These are phyloP conservation scores for Axinella damicornis DNA, from an alignment of 37 sponge, comb jelly and placozoan species.

Conservation along the genomic window DNA sequence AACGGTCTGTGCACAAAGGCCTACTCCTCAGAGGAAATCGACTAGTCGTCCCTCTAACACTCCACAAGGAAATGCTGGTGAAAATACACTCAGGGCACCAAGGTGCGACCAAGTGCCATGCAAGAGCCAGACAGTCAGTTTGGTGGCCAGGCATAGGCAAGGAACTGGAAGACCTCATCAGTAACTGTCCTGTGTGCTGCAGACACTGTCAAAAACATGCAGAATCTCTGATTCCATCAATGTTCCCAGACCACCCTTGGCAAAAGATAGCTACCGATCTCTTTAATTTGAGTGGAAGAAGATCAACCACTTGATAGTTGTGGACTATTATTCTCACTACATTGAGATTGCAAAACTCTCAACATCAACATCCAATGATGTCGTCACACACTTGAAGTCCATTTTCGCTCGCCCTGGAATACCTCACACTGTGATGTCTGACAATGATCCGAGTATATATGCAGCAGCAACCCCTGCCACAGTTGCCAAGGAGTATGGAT, in stretches of 20 bases:
- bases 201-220: neutral
- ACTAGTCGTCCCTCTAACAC: too few relatives aligned
- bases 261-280: slow-evolving; percentile 41
- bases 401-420: slow-evolving; percentile 74
- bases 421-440: slow-evolving; percentile 43
- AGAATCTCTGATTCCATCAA: slow-evolving; percentile 33
- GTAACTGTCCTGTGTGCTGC: slow-evolving; percentile 26
- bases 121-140: slow-evolving; percentile 44
- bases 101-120: slow-evolving; percentile 51
- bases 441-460: slow-evolving; percentile 76
- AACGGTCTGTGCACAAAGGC: too few relatives aligned
- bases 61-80: too few relatives aligned
- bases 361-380: neutral
- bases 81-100: slow-evolving; percentile 46
- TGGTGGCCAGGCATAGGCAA: slow-evolving; percentile 52
- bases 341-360: slow-evolving; percentile 40
- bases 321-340: slow-evolving; percentile 53
- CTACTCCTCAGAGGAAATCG: too few relatives aligned
- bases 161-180: slow-evolving; percentile 35
- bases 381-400: slow-evolving; percentile 28
- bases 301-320: too few relatives aligned
- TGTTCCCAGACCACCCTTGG: slow-evolving; percentile 47
- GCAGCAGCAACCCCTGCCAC: slow-evolving; percentile 5
- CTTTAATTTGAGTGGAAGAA: too few relatives aligned
- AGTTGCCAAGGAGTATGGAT: slow-evolving; percentile 60